Evolutionary conservation across 1,140 invertebrate species (phyloP).

Genomic region (Linepithema humile): DNA sequence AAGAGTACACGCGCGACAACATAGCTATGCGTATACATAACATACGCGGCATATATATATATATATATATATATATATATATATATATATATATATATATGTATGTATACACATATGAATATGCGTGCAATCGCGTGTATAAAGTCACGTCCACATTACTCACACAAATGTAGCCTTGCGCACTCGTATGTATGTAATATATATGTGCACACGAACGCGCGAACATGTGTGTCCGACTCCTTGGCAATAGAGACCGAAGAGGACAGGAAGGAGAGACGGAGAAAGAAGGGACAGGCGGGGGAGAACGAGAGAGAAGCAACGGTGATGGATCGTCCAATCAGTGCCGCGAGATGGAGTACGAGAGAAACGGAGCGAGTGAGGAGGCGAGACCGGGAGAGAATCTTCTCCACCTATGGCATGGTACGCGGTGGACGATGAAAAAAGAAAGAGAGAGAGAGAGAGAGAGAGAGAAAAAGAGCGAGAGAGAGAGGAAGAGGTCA

Average conservation of each 20-base stretch:
- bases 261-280: constrained; percentile 63
- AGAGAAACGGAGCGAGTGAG: constrained; percentile 69
- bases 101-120: not conserved
- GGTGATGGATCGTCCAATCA: constrained; percentile 86
- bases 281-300: constrained; percentile 39
- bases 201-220: not conserved
- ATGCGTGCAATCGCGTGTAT: not conserved
- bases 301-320: constrained; percentile 70
- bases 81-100: not conserved
- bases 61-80: not conserved
- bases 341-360: constrained; percentile 84
- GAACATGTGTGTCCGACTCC: constrained; percentile 72
- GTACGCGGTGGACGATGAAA: constrained; percentile 67
- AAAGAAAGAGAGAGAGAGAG: constrained; percentile 61
- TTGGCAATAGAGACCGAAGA: constrained; percentile 64
- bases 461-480: constrained; percentile 64
- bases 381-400: constrained; percentile 61
- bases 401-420: constrained; percentile 78
- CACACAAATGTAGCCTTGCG: not conserved
- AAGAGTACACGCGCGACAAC: constrained; percentile 71
- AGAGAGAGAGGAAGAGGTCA: constrained; percentile 82
- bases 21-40: constrained; percentile 47
- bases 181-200: not conserved
- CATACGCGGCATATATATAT: not conserved
- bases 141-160: not conserved